These are phyloP conservation scores for Agriotes lineatus DNA, from an alignment of 2,888 invertebrate genomes.

Conservation along the genomic window DNA sequence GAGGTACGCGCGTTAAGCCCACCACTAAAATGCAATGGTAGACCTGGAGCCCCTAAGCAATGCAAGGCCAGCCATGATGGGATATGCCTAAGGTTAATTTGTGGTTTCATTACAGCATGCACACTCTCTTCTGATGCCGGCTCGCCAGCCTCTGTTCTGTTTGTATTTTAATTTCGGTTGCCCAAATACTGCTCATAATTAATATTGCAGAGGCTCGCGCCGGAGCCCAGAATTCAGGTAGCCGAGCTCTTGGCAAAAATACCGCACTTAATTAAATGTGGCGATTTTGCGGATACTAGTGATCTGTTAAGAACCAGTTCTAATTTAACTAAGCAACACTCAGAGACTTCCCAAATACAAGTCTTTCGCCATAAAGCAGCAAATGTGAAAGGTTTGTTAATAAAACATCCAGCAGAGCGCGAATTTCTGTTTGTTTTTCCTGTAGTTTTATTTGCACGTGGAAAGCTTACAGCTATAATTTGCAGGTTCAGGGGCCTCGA, in stretches of 20 bases:
- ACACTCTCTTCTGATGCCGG: conserved; percentile 25
- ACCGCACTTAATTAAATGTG: no score
- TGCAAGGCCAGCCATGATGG: conserved; percentile 44
- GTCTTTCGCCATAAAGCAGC: background rate
- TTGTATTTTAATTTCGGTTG: conserved; percentile 33
- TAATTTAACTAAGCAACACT: no score
- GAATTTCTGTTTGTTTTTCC: conserved; percentile 12
- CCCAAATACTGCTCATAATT: conserved; percentile 31
- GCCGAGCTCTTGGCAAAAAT: background rate
- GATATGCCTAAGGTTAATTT: conserved; percentile 50
- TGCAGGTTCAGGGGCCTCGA: background rate
- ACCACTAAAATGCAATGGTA: conserved; percentile 29
- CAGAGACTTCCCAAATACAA: background rate
- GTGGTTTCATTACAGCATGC: conserved; percentile 48
- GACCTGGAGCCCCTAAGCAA: conserved; percentile 34
- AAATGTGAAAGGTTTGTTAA: conserved; percentile 14
- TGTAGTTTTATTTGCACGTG: conserved; percentile 3
- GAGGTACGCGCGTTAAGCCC: conserved; percentile 1
- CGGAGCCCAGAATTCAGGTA: conserved; percentile 4
- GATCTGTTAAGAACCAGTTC: no score
- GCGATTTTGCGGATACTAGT: no score
- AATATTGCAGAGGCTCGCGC: conserved; percentile 30
- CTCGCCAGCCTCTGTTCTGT: conserved; percentile 28
- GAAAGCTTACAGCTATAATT: background rate
- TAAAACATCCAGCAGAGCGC: conserved; percentile 2